These are phyloP conservation scores for Melieria omissa DNA, from an alignment of 2,888 invertebrate species.

Conservation along the genomic window DNA sequence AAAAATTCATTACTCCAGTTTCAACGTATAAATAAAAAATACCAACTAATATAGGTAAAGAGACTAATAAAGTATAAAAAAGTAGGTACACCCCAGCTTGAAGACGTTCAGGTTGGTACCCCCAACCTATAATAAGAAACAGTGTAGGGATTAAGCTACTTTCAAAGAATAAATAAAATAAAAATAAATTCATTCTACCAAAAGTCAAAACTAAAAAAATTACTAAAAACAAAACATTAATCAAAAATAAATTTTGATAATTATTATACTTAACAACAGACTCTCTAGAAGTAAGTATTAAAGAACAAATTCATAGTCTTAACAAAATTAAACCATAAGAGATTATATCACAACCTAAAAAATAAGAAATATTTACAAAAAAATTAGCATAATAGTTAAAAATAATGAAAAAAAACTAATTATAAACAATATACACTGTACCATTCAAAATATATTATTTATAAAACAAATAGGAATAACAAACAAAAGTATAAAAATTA, in stretches of 20 bases:
- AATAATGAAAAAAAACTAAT: slow-evolving; percentile 69
- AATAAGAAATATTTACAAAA: slow-evolving; percentile 56
- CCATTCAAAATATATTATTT: slow-evolving; percentile 69
- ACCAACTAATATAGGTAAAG: slow-evolving; percentile 68
- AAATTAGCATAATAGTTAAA: slow-evolving; percentile 62
- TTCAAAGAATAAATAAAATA: slow-evolving; percentile 80
- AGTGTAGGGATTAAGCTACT: slow-evolving; percentile 75
- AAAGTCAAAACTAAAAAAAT: slow-evolving; percentile 71
- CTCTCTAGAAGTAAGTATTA: slow-evolving; percentile 72
- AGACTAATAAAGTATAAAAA: slow-evolving; percentile 77
- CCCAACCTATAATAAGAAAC: slow-evolving; percentile 76
- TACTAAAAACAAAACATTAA: slow-evolving; percentile 70
- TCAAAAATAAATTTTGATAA: slow-evolving; percentile 69
- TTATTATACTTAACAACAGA: slow-evolving; percentile 68
- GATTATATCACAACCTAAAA: slow-evolving; percentile 68
- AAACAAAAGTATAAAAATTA: slow-evolving; percentile 65
- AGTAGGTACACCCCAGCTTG: slow-evolving; percentile 76
- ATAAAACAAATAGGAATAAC: slow-evolving; percentile 67
- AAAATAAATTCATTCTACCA: slow-evolving; percentile 70
- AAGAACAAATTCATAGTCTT: slow-evolving; percentile 72
- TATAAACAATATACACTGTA: slow-evolving; percentile 69
- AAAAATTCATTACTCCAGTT: slow-evolving; percentile 69
- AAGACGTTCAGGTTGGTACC: slow-evolving; percentile 76
- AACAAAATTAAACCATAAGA: slow-evolving; percentile 71
- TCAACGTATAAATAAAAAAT: slow-evolving; percentile 58